These are phyloP conservation scores for Circaetus gallicus DNA, from an alignment of 2,113 vertebrate species.

Conservation along the genomic window DNA sequence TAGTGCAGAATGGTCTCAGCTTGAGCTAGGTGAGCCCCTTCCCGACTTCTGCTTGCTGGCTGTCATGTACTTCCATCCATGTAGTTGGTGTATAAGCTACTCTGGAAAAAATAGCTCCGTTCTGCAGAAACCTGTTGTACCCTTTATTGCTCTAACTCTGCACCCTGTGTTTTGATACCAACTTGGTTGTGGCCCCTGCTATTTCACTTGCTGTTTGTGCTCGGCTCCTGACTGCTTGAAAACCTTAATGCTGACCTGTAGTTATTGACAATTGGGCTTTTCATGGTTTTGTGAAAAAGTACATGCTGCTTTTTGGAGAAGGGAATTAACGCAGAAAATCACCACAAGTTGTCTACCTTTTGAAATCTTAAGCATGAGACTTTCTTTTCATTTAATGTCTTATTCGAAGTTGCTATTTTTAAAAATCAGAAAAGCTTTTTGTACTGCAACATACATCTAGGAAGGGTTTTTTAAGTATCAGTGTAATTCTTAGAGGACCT, in stretches of 20 bases:
- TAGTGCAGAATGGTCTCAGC: neutral
- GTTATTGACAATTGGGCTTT: neutral
- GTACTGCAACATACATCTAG: neutral
- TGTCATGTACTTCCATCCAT: neutral
- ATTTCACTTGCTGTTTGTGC: neutral
- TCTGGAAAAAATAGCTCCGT: neutral
- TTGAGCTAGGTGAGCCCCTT: neutral
- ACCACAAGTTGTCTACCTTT: neutral
- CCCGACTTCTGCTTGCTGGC: neutral
- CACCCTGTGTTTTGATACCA: neutral
- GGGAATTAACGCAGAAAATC: neutral
- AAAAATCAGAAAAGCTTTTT: neutral
- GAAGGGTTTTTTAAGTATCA: neutral
- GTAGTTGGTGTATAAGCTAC: neutral
- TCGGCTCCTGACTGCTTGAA: neutral
- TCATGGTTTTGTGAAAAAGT: neutral
- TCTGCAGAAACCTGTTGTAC: neutral
- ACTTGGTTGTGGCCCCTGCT: neutral
- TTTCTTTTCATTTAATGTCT: neutral
- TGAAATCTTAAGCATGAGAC: neutral
- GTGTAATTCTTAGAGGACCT: neutral
- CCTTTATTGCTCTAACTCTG: neutral
- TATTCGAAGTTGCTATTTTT: neutral
- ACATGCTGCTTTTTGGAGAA: neutral
- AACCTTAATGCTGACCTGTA: neutral